A percentile compares a stretch with the other conserved stretches of the same genome.
Conservation (phyloP, 2,888 invertebrate genomes). For the Fissipunctia ypsillon region DNA sequence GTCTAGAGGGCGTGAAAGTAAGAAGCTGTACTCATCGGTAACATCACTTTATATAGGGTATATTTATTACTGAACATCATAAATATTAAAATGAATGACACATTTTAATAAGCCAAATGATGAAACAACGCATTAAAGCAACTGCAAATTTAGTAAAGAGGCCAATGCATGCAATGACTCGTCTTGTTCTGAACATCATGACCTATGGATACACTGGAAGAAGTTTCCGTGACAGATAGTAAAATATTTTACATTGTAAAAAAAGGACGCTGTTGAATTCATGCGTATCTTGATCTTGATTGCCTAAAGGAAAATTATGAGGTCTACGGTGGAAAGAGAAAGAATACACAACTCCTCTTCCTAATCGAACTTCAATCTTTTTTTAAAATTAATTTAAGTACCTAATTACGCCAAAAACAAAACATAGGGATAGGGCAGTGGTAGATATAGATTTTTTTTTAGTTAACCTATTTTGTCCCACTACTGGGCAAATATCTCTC, state of each 20-base stretch:
- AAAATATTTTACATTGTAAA: not conserved
- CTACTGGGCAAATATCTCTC: too few species aligned
- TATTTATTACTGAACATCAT: too few species aligned
- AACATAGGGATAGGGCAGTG: too few species aligned
- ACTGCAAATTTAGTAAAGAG: not conserved
- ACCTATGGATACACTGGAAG: not conserved
- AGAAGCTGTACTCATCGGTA: not conserved
- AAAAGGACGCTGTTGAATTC: too few species aligned
- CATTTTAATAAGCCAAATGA: not conserved
- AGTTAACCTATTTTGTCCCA: too few species aligned
- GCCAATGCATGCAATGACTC: not conserved
- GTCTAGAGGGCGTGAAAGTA: not conserved
- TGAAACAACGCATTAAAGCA: not conserved
- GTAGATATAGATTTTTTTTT: too few species aligned
- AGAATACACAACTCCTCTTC: not conserved
- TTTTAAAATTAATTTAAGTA: too few species aligned
- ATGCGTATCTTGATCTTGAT: not conserved
- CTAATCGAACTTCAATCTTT: not conserved
- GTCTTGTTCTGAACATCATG: not conserved
- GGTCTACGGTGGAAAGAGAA: too few species aligned
- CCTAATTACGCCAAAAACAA: too few species aligned
- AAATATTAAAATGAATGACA: too few species aligned
- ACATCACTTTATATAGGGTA: too few species aligned
- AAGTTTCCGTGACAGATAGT: not conserved
- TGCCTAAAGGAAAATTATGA: not conserved